Percentiles rank a stretch among this genome's conserved stretches.
Conservation (phyloP, 2,888 invertebrate genomes). For the Acanthoscelides obtectus region DNA sequence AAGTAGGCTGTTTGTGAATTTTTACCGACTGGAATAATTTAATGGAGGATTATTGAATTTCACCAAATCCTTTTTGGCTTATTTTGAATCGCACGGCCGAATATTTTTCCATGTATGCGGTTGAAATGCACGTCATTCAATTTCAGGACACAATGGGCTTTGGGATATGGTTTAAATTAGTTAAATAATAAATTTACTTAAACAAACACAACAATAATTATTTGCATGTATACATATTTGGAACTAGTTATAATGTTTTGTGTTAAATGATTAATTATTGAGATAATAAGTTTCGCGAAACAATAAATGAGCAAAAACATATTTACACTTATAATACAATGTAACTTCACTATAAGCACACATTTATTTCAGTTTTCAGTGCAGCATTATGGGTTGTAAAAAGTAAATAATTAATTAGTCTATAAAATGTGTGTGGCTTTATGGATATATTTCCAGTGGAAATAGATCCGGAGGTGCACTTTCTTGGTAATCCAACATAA, state of each 20-base stretch:
- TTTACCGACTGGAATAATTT: background rate
- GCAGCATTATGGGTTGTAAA: constrained; percentile 7
- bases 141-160: background rate
- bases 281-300: constrained; percentile 18
- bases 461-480: too few relatives aligned
- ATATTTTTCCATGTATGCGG: background rate
- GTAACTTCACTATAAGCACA: constrained; percentile 25
- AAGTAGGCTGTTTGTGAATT: too few relatives aligned
- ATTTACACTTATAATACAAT: constrained; percentile 21
- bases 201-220: constrained; percentile 23
- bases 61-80: background rate
- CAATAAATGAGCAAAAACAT: constrained; percentile 25
- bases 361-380: constrained; percentile 22
- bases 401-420: background rate
- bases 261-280: constrained; percentile 20
- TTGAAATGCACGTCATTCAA: background rate
- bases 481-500: too few relatives aligned
- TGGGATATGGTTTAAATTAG: constrained; percentile 1
- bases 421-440: background rate
- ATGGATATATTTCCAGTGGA: too few relatives aligned
- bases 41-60: background rate
- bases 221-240: constrained; percentile 19
- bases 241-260: constrained; percentile 24
- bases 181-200: constrained; percentile 16
- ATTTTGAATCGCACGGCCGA: background rate